phyloP scores from a whole-genome alignment of 2,797 vertebrate species.

The Poeciliopsis paucimaculata region DNA sequence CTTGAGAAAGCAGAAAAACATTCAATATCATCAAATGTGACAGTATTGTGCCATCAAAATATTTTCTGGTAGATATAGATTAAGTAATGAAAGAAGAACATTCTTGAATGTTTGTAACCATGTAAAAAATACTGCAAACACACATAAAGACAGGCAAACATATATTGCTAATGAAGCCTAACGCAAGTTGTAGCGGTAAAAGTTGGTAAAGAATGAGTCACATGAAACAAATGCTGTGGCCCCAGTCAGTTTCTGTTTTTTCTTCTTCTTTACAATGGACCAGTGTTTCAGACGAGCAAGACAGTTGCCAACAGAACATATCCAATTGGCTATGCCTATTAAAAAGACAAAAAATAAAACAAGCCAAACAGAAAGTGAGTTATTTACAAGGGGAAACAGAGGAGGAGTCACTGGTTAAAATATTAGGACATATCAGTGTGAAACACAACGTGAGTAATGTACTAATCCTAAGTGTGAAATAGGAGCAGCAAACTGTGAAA shows the following conservation, averaged over 20 bases:
- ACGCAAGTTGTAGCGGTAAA: constrained; percentile 9
- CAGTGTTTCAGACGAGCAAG: constrained; percentile 64
- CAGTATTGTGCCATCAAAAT: background rate
- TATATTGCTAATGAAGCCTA: constrained; percentile 26
- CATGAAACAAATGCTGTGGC: constrained; percentile 54
- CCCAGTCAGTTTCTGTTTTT: constrained; percentile 19
- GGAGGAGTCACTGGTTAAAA: constrained; percentile 69
- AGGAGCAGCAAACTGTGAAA: constrained; percentile 49
- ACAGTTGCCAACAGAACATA: constrained; percentile 80
- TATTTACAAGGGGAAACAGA: constrained; percentile 45
- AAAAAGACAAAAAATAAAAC: constrained; percentile 71
- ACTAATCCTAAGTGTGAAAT: constrained; percentile 56
- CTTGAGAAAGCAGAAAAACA: background rate
- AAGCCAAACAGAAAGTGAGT: constrained; percentile 77
- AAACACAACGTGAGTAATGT: constrained; percentile 75
- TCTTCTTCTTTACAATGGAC: constrained; percentile 69
- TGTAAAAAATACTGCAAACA: background rate
- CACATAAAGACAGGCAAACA: constrained; percentile 4
- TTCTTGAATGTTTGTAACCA: background rate
- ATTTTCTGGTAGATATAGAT: background rate
- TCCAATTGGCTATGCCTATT: constrained; percentile 77
- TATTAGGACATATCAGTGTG: constrained; percentile 69
- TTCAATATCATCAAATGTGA: background rate
- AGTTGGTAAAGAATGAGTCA: constrained; percentile 36
- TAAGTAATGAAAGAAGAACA: background rate